Evolutionary conservation across 1,140 invertebrate species (phyloP).

Genomic region (Euborellia annulipes): DNA sequence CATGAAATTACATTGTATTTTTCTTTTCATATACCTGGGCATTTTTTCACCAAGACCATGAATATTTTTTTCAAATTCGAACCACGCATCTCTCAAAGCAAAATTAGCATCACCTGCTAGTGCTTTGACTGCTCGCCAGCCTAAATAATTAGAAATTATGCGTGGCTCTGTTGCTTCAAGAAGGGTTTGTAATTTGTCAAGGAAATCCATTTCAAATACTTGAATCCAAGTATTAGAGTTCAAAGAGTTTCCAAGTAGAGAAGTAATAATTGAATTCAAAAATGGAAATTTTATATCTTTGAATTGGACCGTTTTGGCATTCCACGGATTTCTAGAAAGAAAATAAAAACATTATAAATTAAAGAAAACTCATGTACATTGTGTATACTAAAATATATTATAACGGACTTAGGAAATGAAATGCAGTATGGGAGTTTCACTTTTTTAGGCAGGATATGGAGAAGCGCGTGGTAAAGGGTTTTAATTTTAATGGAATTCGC

Average conservation of each 20-base stretch:
- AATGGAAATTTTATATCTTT: not conserved
- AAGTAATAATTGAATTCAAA: not conserved
- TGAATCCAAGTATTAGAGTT: not conserved
- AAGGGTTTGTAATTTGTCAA: not conserved
- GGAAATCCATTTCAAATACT: constrained; percentile 1
- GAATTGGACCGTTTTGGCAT: not conserved
- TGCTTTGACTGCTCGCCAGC: not conserved
- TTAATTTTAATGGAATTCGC: too few species aligned
- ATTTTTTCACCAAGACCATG: not conserved
- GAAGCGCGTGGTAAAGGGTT: too few species aligned
- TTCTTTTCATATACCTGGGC: not conserved
- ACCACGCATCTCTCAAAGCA: not conserved
- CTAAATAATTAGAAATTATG: not conserved
- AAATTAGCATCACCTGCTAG: not conserved
- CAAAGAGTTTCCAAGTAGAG: not conserved
- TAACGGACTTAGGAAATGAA: too few species aligned
- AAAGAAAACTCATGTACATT: too few species aligned
- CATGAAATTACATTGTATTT: not conserved
- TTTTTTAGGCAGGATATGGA: too few species aligned
- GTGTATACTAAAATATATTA: too few species aligned
- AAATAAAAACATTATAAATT: too few species aligned
- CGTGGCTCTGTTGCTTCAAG: not conserved
- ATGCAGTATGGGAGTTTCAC: too few species aligned
- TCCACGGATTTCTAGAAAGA: too few species aligned
- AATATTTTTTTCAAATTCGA: not conserved